phyloP scores from a whole-genome alignment of 2,888 invertebrate genomes.

The Chalcosyrphus nemorum region DNA sequence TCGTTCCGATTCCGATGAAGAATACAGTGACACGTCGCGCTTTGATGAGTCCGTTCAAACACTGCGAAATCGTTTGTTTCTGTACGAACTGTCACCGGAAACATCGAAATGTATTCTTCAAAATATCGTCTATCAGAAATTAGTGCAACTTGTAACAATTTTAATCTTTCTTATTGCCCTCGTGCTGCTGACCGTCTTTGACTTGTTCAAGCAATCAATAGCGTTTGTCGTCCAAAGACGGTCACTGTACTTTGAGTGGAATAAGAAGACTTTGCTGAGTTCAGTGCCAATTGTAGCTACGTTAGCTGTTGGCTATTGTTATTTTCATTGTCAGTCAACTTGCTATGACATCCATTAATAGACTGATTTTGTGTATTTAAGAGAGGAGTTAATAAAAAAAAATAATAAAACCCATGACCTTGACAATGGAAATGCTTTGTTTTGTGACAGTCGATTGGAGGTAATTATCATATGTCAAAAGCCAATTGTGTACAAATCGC shows the following conservation, averaged over 20 bases:
- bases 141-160: constrained; percentile 32
- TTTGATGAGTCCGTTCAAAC: constrained; percentile 1
- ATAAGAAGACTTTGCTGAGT: neutral
- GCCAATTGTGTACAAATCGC: constrained; percentile 45
- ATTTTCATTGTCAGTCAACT: neutral
- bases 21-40: constrained; percentile 10
- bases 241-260: neutral
- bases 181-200: neutral
- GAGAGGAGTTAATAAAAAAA: neutral
- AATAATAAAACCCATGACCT: constrained; percentile 25
- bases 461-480: neutral
- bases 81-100: constrained; percentile 42
- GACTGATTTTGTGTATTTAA: neutral
- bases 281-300: neutral
- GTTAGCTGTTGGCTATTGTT: neutral
- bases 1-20: constrained; percentile 25
- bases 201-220: neutral
- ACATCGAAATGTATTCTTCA: constrained; percentile 28
- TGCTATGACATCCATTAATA: neutral
- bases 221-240: neutral
- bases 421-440: constrained; percentile 11
- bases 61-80: constrained; percentile 18
- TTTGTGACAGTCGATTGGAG: neutral
- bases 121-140: constrained; percentile 35
- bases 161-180: constrained; percentile 28